Percentiles rank a stretch among this genome's conserved stretches.
These are phyloP conservation scores for Drosophila teissieri DNA, from an alignment of 1,140 invertebrate genomes.

Conservation along the genomic window DNA sequence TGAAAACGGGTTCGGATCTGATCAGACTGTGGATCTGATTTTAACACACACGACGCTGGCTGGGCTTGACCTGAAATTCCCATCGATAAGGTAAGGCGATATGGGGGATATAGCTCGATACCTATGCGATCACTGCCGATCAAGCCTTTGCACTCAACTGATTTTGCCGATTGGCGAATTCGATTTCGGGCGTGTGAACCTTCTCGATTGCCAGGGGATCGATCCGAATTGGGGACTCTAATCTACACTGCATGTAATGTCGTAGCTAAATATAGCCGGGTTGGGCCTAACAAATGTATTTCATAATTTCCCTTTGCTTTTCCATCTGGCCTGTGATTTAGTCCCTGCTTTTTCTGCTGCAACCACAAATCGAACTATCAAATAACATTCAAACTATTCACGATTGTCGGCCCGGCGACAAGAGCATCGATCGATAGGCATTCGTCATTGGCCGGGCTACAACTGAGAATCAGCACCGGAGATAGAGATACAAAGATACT, in stretches of 20 bases:
- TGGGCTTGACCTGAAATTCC: slow-evolving; percentile 60
- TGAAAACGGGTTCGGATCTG: slow-evolving; percentile 51
- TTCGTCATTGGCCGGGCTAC: slow-evolving; percentile 63
- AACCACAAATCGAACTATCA: slow-evolving; percentile 74
- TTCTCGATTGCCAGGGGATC: slow-evolving; percentile 21
- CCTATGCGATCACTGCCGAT: slow-evolving; percentile 54
- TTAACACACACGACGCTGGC: slow-evolving; percentile 73
- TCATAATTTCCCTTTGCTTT: slow-evolving; percentile 46
- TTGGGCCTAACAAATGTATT: slow-evolving; percentile 26
- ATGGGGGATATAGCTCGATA: slow-evolving; percentile 34
- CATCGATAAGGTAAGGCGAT: slow-evolving; percentile 71
- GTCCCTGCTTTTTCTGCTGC: slow-evolving; percentile 39
- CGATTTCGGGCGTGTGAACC: slow-evolving; percentile 51
- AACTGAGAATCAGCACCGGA: slow-evolving; percentile 39
- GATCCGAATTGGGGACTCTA: neutral
- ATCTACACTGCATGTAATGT: neutral
- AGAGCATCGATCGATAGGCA: slow-evolving; percentile 71
- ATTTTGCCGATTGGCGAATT: slow-evolving; percentile 46
- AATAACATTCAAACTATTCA: slow-evolving; percentile 65
- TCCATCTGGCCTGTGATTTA: slow-evolving; percentile 24
- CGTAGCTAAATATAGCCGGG: neutral
- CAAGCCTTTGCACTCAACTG: slow-evolving; percentile 77
- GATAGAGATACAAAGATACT: slow-evolving; percentile 29
- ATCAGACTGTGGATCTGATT: slow-evolving; percentile 68
- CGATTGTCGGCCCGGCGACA: slow-evolving; percentile 59